A percentile compares a stretch with the other conserved stretches of the same genome.
phyloP scores from a whole-genome alignment of 2,888 invertebrate species.

The Suillia variegata region DNA sequence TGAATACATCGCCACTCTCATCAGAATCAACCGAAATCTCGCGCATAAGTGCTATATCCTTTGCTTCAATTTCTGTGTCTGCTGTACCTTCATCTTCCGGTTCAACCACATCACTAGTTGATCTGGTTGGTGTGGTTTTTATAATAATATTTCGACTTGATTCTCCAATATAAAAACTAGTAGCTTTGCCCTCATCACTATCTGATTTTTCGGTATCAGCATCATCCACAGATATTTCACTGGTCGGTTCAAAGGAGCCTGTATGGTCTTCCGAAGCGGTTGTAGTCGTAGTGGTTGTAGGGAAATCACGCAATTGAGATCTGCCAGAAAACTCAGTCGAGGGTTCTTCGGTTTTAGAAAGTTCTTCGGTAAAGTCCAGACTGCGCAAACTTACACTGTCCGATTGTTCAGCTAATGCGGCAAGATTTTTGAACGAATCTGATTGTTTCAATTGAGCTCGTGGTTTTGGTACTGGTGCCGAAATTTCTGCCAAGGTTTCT shows the following conservation, averaged over 20 bases:
- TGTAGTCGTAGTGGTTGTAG: conserved; percentile 43
- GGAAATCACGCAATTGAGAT: conserved; percentile 42
- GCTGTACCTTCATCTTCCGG: conserved; percentile 36
- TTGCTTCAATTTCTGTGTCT: conserved; percentile 39
- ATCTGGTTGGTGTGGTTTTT: conserved; percentile 48
- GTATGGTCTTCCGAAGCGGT: conserved; percentile 49
- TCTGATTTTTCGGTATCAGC: conserved; percentile 44
- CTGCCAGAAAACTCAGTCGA: conserved; percentile 47
- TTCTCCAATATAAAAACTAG: conserved; percentile 61
- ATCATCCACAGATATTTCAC: conserved; percentile 50
- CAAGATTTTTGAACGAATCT: conserved; percentile 48
- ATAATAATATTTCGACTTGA: conserved; percentile 59
- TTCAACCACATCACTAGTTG: conserved; percentile 25
- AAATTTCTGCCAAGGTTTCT: not conserved
- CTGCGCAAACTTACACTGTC: conserved; percentile 54
- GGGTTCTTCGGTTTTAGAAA: conserved; percentile 52
- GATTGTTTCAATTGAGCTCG: conserved; percentile 51
- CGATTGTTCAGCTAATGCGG: conserved; percentile 47
- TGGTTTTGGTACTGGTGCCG: conserved; percentile 55
- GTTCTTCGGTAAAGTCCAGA: conserved; percentile 53
- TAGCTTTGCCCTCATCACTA: conserved; percentile 38
- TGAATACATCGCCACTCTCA: conserved; percentile 48
- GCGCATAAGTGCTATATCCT: conserved; percentile 42
- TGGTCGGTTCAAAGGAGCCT: conserved; percentile 49
- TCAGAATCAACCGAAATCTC: conserved; percentile 49